Base-by-base conservation (phyloP, 2,888 invertebrate species). In the Oeneis ivallda region DNA sequence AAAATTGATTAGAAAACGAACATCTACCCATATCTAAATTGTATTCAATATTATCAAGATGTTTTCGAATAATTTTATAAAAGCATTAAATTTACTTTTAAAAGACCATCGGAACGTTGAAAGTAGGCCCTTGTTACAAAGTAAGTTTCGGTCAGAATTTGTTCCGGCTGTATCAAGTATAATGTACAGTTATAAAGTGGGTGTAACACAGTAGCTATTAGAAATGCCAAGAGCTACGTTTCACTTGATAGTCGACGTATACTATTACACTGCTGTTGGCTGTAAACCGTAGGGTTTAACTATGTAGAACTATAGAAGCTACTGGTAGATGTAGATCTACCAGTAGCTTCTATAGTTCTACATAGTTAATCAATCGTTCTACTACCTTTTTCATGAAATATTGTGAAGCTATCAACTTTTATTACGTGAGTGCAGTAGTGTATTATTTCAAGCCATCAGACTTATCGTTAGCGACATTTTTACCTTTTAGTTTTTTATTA, bases 121-220 rank as follows among this genome's bases (percentile, higher is more conserved):
- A 75, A 75, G 73, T 74, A 66, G 73, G 70, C 64, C 70, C 70
- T 66, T 73, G 68, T 72, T 74, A 74, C 74, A 72, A 71, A 74
- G 67, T 71, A 71, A 72, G 68, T 62, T 62, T 65, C 52, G 67
- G 52, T 58, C 58, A 65, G 65, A 49, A 67, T 64, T 70, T 52
- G 62, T 66, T 67, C 61, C 65, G 68, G 54, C 56, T 32, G 34
- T 66, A 62, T 64, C 56, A 52, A 54, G 59, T 70, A 60, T n/a
- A n/a, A n/a, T 70, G 66, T 73, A 76, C 76, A 74, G 76, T 76
- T 76, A 75, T 58, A 59, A 62, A 67, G 75, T 78, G 73, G 76
- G 78, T 73, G 77, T 76, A 75, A 74, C 73, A 70, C 75, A 71
- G 77, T 76, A 70, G 77, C 76, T 77, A 80, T 79, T 79, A 79